Conservation (phyloP, 2,113 vertebrate genomes). For the Urocolius indicus region DNA sequence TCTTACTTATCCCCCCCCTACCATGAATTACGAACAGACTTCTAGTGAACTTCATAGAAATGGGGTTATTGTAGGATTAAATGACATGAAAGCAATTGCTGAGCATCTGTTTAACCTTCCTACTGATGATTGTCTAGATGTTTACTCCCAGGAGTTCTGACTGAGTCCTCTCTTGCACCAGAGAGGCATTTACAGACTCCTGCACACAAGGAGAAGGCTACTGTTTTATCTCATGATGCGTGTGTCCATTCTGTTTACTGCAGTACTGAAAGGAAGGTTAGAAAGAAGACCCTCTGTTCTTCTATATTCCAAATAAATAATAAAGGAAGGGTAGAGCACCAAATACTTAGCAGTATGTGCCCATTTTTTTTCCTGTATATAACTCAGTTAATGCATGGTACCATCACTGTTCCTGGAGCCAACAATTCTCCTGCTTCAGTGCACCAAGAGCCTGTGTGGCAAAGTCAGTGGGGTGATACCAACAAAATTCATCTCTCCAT, state of each 20-base stretch:
- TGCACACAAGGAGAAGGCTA: neutral
- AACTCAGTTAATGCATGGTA: neutral
- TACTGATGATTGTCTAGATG: neutral
- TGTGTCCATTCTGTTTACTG: neutral
- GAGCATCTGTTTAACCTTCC: neutral
- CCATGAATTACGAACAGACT: neutral
- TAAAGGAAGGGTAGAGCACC: neutral
- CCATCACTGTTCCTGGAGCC: neutral
- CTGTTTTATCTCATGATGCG: neutral
- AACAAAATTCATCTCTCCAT: neutral
- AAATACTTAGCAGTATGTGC: neutral
- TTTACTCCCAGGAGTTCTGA: neutral
- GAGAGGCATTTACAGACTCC: rapidly evolving
- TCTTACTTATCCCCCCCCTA: neutral
- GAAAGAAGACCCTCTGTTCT: neutral
- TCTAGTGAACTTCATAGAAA: neutral
- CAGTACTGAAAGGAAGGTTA: neutral
- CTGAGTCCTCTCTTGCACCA: neutral
- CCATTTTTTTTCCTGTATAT: neutral
- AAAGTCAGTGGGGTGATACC: neutral
- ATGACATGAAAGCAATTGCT: neutral
- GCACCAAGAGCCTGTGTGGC: neutral
- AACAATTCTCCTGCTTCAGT: neutral
- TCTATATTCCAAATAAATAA: neutral
- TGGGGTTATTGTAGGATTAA: neutral